These are phyloP conservation scores for Alaudala cheleensis DNA, from an alignment of 2,113 vertebrate species.

Conservation along the genomic window DNA sequence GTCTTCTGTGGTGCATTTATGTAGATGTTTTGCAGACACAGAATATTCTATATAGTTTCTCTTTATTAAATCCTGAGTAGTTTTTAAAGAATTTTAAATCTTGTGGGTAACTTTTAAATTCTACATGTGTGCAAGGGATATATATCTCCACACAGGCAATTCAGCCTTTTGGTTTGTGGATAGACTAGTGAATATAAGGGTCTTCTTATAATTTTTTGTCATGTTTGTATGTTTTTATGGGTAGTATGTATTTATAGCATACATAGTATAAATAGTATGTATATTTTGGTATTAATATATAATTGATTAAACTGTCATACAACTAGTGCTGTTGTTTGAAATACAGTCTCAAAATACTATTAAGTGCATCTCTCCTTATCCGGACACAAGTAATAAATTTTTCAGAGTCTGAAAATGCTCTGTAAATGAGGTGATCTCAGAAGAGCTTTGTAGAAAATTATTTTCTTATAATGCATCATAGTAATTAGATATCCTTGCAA, in stretches of 20 bases:
- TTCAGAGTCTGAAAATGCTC: background rate
- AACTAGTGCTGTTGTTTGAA: background rate
- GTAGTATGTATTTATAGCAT: background rate
- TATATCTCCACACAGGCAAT: background rate
- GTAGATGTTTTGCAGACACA: background rate
- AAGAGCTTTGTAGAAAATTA: background rate
- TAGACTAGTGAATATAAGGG: background rate
- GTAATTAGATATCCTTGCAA: background rate
- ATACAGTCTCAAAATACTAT: background rate
- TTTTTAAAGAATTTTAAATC: background rate
- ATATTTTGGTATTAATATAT: background rate
- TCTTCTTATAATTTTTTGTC: background rate
- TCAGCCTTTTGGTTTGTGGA: background rate
- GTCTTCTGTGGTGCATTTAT: background rate
- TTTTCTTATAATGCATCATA: background rate
- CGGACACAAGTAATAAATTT: background rate
- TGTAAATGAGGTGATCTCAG: background rate
- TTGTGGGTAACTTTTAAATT: background rate
- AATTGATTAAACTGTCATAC: background rate
- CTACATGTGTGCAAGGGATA: accelerated
- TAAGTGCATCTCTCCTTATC: background rate
- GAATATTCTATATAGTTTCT: background rate
- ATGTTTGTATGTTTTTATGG: background rate
- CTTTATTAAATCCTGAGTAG: background rate
- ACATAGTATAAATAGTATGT: background rate